Conservation (phyloP, 2,113 vertebrate genomes). For the Ptilorrhoa leucosticta region DNA sequence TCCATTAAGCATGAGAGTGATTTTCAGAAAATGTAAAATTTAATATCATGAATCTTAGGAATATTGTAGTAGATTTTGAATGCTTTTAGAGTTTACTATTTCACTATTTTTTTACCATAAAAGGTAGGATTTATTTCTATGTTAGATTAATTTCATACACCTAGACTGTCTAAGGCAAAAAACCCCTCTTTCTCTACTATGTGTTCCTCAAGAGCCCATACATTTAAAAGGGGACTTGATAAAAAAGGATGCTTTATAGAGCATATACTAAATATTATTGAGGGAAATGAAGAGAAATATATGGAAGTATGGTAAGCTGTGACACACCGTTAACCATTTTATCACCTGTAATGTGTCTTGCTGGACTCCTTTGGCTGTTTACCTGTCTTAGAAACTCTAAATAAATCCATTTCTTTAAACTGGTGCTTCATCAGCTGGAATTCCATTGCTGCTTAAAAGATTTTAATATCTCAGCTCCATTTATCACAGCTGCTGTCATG, state of each 20-base stretch:
- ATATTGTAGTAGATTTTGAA: not conserved
- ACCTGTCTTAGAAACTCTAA: not conserved
- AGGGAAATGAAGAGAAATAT: constrained; percentile 31
- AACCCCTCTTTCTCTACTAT: accelerated
- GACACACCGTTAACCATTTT: not conserved
- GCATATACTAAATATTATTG: constrained; percentile 30
- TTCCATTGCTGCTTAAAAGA: not conserved
- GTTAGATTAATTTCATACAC: not conserved
- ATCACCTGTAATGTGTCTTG: not conserved
- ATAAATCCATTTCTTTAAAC: not conserved
- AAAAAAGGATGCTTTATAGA: constrained; percentile 9
- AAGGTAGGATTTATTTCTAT: not conserved
- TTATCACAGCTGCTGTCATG: constrained; percentile 7
- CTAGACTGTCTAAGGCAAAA: not conserved
- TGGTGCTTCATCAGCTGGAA: not conserved
- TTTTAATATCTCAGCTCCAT: not conserved
- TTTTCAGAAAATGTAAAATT: not conserved
- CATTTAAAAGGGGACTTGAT: not conserved
- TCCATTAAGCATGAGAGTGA: not conserved
- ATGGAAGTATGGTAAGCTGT: not conserved
- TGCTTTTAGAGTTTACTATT: not conserved
- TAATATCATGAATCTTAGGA: not conserved
- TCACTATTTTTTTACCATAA: not conserved
- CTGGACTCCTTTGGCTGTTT: constrained; percentile 19
- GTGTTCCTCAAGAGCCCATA: not conserved